Evolutionary conservation across 2,888 invertebrate genomes (phyloP).

Genomic region (Chymomyza caudatula): DNA sequence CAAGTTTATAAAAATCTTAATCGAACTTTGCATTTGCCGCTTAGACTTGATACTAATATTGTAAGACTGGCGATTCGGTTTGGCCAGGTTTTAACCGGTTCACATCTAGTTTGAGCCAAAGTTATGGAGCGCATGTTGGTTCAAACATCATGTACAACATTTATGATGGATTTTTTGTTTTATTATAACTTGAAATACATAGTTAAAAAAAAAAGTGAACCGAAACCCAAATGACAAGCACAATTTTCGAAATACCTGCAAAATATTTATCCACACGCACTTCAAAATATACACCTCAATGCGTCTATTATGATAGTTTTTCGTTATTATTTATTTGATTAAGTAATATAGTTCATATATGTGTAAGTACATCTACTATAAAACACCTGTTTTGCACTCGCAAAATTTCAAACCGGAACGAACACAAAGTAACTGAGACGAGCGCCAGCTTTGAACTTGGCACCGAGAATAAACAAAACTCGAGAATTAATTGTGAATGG

Average conservation of each 20-base stretch:
- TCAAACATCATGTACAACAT: constrained; percentile 7
- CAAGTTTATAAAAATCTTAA: not conserved
- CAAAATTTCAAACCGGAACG: constrained; percentile 36
- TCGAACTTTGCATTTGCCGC: not conserved
- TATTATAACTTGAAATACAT: constrained; percentile 22
- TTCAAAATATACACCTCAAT: constrained; percentile 1
- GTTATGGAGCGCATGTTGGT: constrained; percentile 27
- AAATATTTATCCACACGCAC: not conserved
- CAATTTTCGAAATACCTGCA: constrained; percentile 13
- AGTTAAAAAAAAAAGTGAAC: not conserved
- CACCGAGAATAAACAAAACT: constrained; percentile 26
- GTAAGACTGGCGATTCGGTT: constrained; percentile 14
- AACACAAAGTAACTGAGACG: constrained; percentile 26
- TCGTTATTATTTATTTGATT: constrained; percentile 11
- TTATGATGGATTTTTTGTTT: not conserved
- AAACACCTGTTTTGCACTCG: constrained; percentile 19
- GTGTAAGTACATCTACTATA: not conserved
- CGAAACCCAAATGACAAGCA: too few species aligned
- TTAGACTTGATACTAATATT: not conserved
- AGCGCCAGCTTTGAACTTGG: constrained; percentile 33
- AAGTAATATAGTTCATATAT: not conserved
- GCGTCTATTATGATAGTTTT: constrained; percentile 1
- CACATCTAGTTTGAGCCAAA: constrained; percentile 49
- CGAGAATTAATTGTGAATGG: constrained; percentile 45
- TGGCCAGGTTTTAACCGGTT: constrained; percentile 48